Evolutionary conservation across 2,113 vertebrate genomes (phyloP).

Genomic region (Pangasianodon gigas): DNA sequence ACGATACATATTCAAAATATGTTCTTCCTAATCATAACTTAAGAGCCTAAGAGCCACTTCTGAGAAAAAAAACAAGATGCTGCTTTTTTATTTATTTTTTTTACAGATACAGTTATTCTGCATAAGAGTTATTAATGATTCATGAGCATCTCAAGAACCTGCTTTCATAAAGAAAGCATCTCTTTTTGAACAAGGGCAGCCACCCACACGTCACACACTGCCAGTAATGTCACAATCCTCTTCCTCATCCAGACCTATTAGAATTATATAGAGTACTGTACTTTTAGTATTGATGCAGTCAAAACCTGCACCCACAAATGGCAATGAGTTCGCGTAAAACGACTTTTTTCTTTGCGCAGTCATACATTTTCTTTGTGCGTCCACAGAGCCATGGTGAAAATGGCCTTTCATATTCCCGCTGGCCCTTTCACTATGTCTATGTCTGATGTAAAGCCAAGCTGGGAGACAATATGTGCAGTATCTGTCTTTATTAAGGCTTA

Average conservation of each 20-base stretch:
- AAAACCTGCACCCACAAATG: not conserved
- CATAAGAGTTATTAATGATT: slow-evolving; percentile 28
- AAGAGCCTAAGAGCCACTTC: not conserved
- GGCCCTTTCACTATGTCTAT: slow-evolving; percentile 2
- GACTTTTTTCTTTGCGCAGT: not conserved
- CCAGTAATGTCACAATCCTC: not conserved
- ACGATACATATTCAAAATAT: slow-evolving; percentile 12
- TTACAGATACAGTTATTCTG: not conserved
- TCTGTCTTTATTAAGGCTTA: slow-evolving; percentile 31
- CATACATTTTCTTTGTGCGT: slow-evolving; percentile 16
- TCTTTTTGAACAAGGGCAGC: slow-evolving; percentile 5
- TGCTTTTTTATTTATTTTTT: not conserved
- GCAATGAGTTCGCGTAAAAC: not conserved
- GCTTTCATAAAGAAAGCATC: slow-evolving; percentile 20
- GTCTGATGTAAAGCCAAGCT: slow-evolving; percentile 26
- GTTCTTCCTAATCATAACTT: not conserved
- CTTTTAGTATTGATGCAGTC: not conserved
- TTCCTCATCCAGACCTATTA: not conserved
- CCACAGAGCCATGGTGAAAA: slow-evolving; percentile 13
- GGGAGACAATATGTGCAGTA: not conserved
- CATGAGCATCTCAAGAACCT: slow-evolving; percentile 29
- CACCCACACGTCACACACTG: slow-evolving; percentile 10
- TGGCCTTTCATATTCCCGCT: slow-evolving; percentile 27
- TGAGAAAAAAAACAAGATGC: not conserved
- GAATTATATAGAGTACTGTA: not conserved